These are phyloP conservation scores for Catostomus latipinnis DNA, from an alignment of 2,797 vertebrate species.

Conservation along the genomic window DNA sequence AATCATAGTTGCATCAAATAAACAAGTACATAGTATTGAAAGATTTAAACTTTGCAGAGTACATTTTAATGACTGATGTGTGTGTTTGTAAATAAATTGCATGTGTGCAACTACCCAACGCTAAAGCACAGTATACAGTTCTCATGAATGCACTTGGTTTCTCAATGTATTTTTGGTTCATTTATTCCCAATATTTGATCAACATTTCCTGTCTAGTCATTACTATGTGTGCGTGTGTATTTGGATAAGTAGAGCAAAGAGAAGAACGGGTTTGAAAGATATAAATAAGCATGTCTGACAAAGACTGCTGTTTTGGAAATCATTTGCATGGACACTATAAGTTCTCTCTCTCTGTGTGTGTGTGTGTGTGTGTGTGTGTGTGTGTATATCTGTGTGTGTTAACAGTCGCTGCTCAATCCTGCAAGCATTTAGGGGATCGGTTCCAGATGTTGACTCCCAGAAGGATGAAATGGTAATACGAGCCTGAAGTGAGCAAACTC, in stretches of 20 bases:
- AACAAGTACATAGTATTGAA: no score
- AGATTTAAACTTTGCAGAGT: no score
- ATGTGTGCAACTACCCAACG: no score
- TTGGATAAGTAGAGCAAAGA: slow-evolving; percentile 15
- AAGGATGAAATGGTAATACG: slow-evolving; percentile 25
- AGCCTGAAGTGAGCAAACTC: neutral
- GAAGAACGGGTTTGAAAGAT: slow-evolving; percentile 17
- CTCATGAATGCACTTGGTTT: no score
- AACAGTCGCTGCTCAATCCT: slow-evolving; percentile 44
- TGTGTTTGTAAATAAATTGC: no score
- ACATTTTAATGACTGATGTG: no score
- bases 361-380: slow-evolving; percentile 25
- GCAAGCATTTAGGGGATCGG: slow-evolving; percentile 49
- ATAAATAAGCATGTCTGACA: slow-evolving; percentile 51
- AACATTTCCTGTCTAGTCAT: slow-evolving; percentile 64
- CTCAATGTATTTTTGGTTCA: slow-evolving; percentile 25
- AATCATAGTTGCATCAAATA: no score
- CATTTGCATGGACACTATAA: slow-evolving; percentile 21
- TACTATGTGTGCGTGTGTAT: slow-evolving; percentile 7
- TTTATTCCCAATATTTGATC: slow-evolving; percentile 46
- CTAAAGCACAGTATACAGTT: no score
- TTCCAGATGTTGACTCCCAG: slow-evolving; percentile 57
- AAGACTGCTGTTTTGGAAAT: slow-evolving; percentile 36
- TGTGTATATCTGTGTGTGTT: slow-evolving; percentile 18
- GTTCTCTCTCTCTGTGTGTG: neutral